These are phyloP conservation scores for Hypsopygia costalis DNA, from an alignment of 2,888 invertebrate genomes.

Conservation along the genomic window DNA sequence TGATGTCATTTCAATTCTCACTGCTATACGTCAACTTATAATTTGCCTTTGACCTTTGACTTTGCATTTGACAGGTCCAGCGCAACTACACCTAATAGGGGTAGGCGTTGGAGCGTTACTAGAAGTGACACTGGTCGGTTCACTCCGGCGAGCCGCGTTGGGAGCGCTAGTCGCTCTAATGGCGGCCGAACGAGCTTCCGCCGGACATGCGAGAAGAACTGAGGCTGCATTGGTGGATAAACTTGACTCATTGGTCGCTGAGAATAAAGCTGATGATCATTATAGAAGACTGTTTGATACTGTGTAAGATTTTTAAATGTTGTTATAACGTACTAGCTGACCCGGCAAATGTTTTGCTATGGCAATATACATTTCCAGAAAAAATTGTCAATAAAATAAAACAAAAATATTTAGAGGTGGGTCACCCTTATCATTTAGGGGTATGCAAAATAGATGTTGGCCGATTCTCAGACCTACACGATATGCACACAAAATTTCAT, in stretches of 20 bases:
- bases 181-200: conserved; percentile 91
- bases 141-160: conserved; percentile 93
- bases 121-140: conserved; percentile 95
- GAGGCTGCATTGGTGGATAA: conserved; percentile 97
- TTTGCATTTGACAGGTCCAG: conserved; percentile 80
- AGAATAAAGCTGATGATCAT: conserved; percentile 96
- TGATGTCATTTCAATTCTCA: too few species aligned
- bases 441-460: too few species aligned
- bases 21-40: too few species aligned
- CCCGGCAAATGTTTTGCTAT: too few species aligned
- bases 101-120: conserved; percentile 96
- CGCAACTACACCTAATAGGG: conserved; percentile 94
- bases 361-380: too few species aligned
- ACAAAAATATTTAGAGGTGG: too few species aligned
- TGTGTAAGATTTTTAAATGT: conserved; percentile 85
- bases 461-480: too few species aligned
- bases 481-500: too few species aligned
- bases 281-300: conserved; percentile 96
- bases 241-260: conserved; percentile 93
- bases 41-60: too few species aligned
- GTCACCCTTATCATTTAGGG: too few species aligned
- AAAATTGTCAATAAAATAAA: too few species aligned
- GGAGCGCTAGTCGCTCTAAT: conserved; percentile 97
- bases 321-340: background rate
- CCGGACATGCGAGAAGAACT: conserved; percentile 93